A percentile compares a stretch with the other conserved stretches of the same genome.
These are phyloP conservation scores for Conomelus anceps DNA, from an alignment of 2,888 invertebrate species.

Conservation along the genomic window DNA sequence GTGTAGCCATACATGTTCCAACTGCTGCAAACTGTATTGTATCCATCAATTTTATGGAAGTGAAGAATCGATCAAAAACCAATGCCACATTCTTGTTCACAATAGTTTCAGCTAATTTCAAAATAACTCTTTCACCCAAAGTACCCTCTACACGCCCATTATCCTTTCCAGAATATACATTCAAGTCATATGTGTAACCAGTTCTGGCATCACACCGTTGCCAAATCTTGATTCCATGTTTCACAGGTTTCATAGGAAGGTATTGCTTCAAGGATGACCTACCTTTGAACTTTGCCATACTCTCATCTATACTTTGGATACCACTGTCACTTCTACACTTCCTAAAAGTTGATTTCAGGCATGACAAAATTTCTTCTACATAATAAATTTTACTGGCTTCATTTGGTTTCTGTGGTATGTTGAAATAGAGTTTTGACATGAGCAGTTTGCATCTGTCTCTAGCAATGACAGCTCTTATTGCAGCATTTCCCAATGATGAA, in stretches of 20 bases:
- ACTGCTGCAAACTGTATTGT: conserved; percentile 27
- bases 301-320: conserved; percentile 30
- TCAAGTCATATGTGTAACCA: conserved; percentile 31
- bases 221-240: conserved; percentile 31
- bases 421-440: conserved; percentile 31
- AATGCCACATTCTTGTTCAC: conserved; percentile 22
- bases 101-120: conserved; percentile 29
- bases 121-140: conserved; percentile 32
- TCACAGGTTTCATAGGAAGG: conserved; percentile 29
- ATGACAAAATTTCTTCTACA: conserved; percentile 28
- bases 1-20: conserved; percentile 32
- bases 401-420: conserved; percentile 25
- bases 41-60: conserved; percentile 29
- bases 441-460: conserved; percentile 28
- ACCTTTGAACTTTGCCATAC: conserved; percentile 31
- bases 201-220: conserved; percentile 27
- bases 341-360: conserved; percentile 29
- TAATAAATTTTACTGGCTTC: conserved; percentile 30
- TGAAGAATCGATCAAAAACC: conserved; percentile 29
- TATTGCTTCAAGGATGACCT: conserved; percentile 26
- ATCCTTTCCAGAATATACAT: conserved; percentile 25
- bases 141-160: conserved; percentile 13
- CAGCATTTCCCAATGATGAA: conserved; percentile 27
- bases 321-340: conserved; percentile 24
- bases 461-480: conserved; percentile 30